These are phyloP conservation scores for Andrena trimmerana DNA, from an alignment of 2,888 invertebrate genomes.

Conservation along the genomic window DNA sequence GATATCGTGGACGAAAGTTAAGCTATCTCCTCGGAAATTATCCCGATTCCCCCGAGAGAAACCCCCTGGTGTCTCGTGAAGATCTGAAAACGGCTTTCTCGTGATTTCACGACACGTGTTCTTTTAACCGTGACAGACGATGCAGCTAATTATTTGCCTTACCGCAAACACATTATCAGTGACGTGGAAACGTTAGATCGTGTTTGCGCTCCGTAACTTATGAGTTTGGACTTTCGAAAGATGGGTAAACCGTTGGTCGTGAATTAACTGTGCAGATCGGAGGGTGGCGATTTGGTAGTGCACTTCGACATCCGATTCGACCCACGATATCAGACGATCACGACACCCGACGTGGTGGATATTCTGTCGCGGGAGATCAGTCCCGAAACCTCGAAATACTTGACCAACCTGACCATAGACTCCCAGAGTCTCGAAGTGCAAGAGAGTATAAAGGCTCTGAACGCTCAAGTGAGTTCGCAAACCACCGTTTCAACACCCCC, in stretches of 20 bases:
- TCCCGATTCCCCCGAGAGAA: constrained; percentile 37
- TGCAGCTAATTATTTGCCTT: not conserved
- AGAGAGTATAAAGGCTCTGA: constrained; percentile 84
- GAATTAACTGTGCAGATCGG: constrained; percentile 85
- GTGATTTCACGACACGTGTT: constrained; percentile 50
- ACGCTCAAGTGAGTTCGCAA: constrained; percentile 83
- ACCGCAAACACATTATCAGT: not conserved
- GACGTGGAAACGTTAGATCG: not conserved
- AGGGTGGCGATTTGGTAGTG: constrained; percentile 91
- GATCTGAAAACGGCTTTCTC: constrained; percentile 52
- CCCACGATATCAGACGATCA: constrained; percentile 89
- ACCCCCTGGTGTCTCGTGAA: constrained; percentile 17
- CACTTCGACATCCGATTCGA: constrained; percentile 95
- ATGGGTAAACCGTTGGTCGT: not conserved
- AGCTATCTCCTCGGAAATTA: constrained; percentile 11
- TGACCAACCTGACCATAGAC: constrained; percentile 89
- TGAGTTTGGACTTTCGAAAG: not conserved
- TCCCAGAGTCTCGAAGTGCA: constrained; percentile 89
- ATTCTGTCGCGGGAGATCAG: constrained; percentile 90
- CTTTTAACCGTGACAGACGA: constrained; percentile 19
- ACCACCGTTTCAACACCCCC: constrained; percentile 77
- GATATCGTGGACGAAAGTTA: constrained; percentile 7
- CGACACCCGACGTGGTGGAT: constrained; percentile 88
- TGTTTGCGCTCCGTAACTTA: no score
- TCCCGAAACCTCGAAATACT: constrained; percentile 87